Evolutionary conservation across 2,113 vertebrate genomes (phyloP), one percentile per base, ranked within the genome.

Genomic region (Albula goreensis): DNA sequence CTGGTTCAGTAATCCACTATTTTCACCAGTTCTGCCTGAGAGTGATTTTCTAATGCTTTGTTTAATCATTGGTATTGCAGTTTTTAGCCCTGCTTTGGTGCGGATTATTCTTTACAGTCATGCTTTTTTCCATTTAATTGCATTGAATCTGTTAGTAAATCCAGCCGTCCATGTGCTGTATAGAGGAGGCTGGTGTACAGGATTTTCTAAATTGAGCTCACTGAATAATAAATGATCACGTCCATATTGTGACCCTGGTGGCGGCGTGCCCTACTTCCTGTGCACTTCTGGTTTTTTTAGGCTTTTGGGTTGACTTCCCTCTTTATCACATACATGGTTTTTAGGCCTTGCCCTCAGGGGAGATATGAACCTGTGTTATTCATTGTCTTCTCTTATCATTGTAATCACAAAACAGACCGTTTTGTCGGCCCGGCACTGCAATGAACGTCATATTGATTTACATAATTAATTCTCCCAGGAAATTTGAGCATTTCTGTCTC

Each of bases 351-450:
- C 49, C 41, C 78, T 79, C 25, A 15, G 13, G 12, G 70, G 31
- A 12, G 12, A 12, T 56, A 56, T 56, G 53, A 56, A 56, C 53
- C 53, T 56, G 7, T 41, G 31, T 41, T 41, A 22, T 87, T 89
- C 52, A 70, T 83, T 83, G 11, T 11, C 48, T 80, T 57, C 52
- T 48, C 56, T 84, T 87, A 17, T 84, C 53, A 13, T 41, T 41
- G 80, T 86, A 87, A 77, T 82, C 84, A 77, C 82, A 87, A 89
- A 10, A 74, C 88, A 88, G 81, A 86, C 80, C 8, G 15, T 74
- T 85, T 25, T 93, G 88, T 94, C 92, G 92, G 93, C 93, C 92
- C 94, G 8, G 85, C 8, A 49, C 1, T 63, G 56, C 19, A 41
- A 57, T 57, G 56, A 60, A 66, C 4, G 50, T 63, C 70, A 74